phyloP scores from a whole-genome alignment of 2,888 invertebrate genomes.

The Antitype chi region DNA sequence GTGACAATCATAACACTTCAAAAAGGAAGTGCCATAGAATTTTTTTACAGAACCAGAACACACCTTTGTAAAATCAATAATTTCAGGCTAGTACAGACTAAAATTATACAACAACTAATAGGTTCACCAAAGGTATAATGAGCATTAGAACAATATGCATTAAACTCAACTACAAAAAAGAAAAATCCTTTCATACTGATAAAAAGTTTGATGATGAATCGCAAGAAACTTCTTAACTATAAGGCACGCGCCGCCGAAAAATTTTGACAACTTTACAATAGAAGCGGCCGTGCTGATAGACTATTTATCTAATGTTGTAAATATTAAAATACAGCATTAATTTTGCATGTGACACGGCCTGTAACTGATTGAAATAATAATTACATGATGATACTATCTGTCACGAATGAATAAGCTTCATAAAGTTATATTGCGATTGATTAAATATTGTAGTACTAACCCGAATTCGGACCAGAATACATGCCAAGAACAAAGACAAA shows the following conservation, averaged over 20 bases:
- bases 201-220: conserved; percentile 53
- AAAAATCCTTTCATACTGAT: conserved; percentile 35
- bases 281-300: conserved; percentile 43
- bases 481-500: conserved; percentile 18
- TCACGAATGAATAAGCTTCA: conserved; percentile 15
- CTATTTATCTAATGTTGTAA: conserved; percentile 54
- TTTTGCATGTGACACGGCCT: conserved; percentile 20
- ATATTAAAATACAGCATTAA: conserved; percentile 40
- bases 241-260: conserved; percentile 60
- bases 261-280: conserved; percentile 57
- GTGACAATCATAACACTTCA: conserved; percentile 65
- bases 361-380: conserved; percentile 22
- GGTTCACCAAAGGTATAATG: conserved; percentile 2
- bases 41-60: conserved; percentile 41
- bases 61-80: conserved; percentile 2
- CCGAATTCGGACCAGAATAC: conserved; percentile 17
- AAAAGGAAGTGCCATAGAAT: conserved; percentile 39
- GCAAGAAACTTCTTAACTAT: conserved; percentile 55
- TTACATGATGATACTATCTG: conserved; percentile 16
- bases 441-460: conserved; percentile 32
- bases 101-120: background rate
- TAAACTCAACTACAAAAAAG: conserved; percentile 19
- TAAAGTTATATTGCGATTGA: conserved; percentile 24
- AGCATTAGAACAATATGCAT: conserved; percentile 1
- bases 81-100: background rate